Conservation (phyloP, 2,113 vertebrate genomes). For the Brachirus orientalis region DNA sequence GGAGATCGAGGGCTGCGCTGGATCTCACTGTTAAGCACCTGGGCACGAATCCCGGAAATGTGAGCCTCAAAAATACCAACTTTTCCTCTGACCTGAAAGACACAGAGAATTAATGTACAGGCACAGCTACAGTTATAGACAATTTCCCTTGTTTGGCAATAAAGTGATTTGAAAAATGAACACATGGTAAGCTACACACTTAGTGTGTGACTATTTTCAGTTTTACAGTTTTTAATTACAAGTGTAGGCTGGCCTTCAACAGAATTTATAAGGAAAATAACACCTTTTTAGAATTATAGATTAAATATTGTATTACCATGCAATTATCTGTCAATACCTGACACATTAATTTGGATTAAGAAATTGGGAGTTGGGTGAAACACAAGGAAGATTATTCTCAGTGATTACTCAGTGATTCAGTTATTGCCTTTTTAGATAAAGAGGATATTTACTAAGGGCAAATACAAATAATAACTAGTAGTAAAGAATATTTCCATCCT, state of each 20-base stretch:
- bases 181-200: conserved; percentile 1
- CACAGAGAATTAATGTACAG: conserved; percentile 1
- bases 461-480: no score
- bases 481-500: no score
- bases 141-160: conserved; percentile 18
- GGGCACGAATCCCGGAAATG: conserved; percentile 84
- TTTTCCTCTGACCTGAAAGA: conserved; percentile 82
- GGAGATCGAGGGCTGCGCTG: conserved; percentile 84
- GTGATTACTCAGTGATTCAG: not conserved
- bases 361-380: no score
- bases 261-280: no score
- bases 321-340: no score
- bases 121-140: not conserved
- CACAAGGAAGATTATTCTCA: no score
- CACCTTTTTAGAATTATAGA: no score
- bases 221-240: no score
- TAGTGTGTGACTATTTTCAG: no score
- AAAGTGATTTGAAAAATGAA: conserved; percentile 3
- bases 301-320: no score
- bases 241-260: no score
- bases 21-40: conserved; percentile 81
- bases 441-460: not conserved
- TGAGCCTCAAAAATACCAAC: conserved; percentile 95
- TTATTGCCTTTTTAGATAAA: not conserved
- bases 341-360: no score